These are phyloP conservation scores for Argentina silus DNA, from an alignment of 2,797 vertebrate genomes.

Conservation along the genomic window DNA sequence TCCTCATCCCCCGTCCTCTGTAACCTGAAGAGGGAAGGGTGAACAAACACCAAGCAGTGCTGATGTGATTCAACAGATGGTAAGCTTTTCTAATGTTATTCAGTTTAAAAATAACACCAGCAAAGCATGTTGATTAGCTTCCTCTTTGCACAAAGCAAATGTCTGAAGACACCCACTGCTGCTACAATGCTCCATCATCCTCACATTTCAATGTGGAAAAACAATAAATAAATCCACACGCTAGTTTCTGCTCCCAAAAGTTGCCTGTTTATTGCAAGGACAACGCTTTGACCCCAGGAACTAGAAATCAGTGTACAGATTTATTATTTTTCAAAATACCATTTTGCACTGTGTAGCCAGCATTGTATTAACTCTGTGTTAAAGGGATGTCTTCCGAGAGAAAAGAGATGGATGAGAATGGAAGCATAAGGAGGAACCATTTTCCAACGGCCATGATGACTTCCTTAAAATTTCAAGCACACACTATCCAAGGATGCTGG, in stretches of 20 bases:
- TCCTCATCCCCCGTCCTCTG: too few relatives aligned
- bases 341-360: neutral
- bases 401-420: neutral
- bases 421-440: neutral
- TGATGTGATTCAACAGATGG: constrained; percentile 11
- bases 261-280: too few relatives aligned
- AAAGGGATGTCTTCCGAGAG: neutral
- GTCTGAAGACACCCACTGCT: neutral
- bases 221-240: neutral
- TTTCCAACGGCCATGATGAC: neutral
- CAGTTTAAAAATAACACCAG: constrained; percentile 1
- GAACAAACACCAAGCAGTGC: neutral
- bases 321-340: too few relatives aligned
- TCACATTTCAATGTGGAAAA: neutral
- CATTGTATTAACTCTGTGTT: neutral
- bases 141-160: neutral
- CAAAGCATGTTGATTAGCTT: neutral
- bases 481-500: constrained; percentile 3
- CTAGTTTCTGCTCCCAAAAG: too few relatives aligned
- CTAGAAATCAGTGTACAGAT: too few relatives aligned
- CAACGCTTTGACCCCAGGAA: too few relatives aligned
- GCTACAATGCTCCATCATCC: neutral
- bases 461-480: constrained; percentile 10
- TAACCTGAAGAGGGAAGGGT: neutral
- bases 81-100: constrained; percentile 5